Percentiles rank a stretch among this genome's conserved stretches.
phyloP scores from a whole-genome alignment of 1,140 invertebrate species.

The Aricia agestis region DNA sequence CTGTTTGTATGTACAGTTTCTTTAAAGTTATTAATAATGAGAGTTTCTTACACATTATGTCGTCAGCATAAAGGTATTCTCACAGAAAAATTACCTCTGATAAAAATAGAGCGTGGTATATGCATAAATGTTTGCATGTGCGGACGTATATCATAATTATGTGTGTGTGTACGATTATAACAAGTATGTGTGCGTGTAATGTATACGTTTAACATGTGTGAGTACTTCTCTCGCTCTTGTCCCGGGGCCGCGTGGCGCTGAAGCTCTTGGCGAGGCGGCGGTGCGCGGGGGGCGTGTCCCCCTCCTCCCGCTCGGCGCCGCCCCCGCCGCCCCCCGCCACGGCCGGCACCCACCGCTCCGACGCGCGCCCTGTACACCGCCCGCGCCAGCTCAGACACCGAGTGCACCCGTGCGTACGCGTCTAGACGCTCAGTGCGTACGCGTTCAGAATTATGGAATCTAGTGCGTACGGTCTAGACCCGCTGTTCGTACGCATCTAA shows the following conservation, averaged over 20 bases:
- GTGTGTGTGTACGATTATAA: background rate
- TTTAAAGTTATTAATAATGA: no score
- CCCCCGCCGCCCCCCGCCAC: slow-evolving; percentile 28
- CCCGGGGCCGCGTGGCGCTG: slow-evolving; percentile 78
- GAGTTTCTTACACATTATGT: no score
- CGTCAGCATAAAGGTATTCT: no score
- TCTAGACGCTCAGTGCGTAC: background rate
- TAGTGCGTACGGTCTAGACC: no score
- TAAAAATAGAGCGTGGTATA: no score
- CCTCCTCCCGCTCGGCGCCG: slow-evolving; percentile 66
- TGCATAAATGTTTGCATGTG: no score
- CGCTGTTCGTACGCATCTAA: slow-evolving; percentile 16
- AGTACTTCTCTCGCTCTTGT: slow-evolving; percentile 59
- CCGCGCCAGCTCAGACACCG: slow-evolving; percentile 47
- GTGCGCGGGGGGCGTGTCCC: slow-evolving; percentile 87
- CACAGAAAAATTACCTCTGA: no score
- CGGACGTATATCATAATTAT: no score
- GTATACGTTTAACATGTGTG: background rate
- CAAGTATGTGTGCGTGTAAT: no score
- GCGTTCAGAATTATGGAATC: no score
- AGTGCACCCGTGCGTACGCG: background rate
- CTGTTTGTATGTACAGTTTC: no score
- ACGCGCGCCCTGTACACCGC: slow-evolving; percentile 51
- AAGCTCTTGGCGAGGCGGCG: slow-evolving; percentile 92
- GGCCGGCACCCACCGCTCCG: slow-evolving; percentile 38